Base-by-base conservation (phyloP, 1,140 invertebrate genomes). In the Drosophila pruinosa region DNA sequence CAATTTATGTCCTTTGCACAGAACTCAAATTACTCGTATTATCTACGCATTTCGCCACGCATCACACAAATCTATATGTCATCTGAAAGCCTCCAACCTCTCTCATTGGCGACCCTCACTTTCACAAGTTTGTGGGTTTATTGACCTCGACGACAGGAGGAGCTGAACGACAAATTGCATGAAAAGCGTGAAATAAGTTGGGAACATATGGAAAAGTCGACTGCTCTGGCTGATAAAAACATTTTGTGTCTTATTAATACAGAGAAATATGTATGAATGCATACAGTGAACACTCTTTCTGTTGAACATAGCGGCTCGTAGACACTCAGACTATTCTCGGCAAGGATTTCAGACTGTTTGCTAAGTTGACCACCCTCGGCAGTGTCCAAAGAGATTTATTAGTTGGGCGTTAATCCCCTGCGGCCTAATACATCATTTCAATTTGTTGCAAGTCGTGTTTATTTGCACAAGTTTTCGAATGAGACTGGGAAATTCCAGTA, bases 361-460 rank as follows among this genome's bases (percentile, higher is more conserved):
- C 10, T 34, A 48, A 31, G 19, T 22, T 24, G n/a, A n/a, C 3
- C 41, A 28, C 26, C 28, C 54, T 39, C 41, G 12, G 52, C 45
- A 36, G 43, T 59, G 58, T 73, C 57, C 77, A 69, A 52, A 26
- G 81, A 83, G 81, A 86, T 86, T 86, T 86, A 86, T 86, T 86
- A 86, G 81, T 86, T 86, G 77, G 81, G 81, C 81, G 81, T 81
- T 86, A 86, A 86, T 86, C 81, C 81, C 81, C 85, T 78, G 82
- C 82, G 81, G 81, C 81, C 81, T 86, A 86, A 86, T 86, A 86
- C 81, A 86, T 86, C 81, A 86, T 86, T 86, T 86, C 81, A 81
- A 86, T 86, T 86, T 86, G 81, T 86, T 81, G 82, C 81, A 86
- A 86, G 81, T 88, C 78, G 64, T 86, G 81, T 86, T 86, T 86